Percentiles rank a stretch among this genome's conserved stretches.
These are phyloP conservation scores for Ennomos quercinarius DNA, from an alignment of 2,888 invertebrate genomes.

Conservation along the genomic window DNA sequence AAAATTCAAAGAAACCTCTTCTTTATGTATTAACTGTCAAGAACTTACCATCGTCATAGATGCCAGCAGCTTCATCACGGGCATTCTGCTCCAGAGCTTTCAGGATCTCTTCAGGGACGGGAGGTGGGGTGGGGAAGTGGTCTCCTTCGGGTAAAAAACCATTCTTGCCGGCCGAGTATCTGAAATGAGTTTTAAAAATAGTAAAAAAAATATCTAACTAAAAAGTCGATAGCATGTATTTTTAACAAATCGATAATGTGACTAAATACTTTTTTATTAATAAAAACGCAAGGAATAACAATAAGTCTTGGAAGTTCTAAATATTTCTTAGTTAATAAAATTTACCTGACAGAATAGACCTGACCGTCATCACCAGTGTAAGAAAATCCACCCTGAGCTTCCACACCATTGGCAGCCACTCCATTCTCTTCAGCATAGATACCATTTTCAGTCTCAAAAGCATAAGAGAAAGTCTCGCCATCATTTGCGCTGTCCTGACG, in stretches of 20 bases:
- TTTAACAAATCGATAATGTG: too few species aligned
- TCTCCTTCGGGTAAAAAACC: conserved; percentile 76
- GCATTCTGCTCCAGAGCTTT: conserved; percentile 76
- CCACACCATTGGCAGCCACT: conserved; percentile 74
- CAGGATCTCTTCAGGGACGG: conserved; percentile 74
- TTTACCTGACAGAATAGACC: conserved; percentile 72
- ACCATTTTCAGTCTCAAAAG: conserved; percentile 77
- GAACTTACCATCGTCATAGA: conserved; percentile 72
- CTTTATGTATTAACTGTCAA: not conserved
- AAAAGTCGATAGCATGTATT: too few species aligned
- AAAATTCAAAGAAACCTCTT: too few species aligned
- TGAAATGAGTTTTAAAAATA: conserved; percentile 36
- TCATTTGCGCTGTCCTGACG: conserved; percentile 71
- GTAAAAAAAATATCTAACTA: not conserved
- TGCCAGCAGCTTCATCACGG: conserved; percentile 76
- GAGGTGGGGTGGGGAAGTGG: conserved; percentile 76
- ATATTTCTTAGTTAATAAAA: not conserved
- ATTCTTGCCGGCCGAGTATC: conserved; percentile 78
- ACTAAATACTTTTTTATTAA: too few species aligned
- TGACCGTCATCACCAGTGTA: conserved; percentile 79
- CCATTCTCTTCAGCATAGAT: conserved; percentile 75
- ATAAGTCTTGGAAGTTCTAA: too few species aligned
- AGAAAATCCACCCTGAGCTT: conserved; percentile 73
- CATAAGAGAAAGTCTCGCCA: conserved; percentile 71
- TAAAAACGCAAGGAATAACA: too few species aligned